Evolutionary conservation across 2,797 vertebrate genomes (phyloP).

Genomic region (Gymnothorax javanicus): DNA sequence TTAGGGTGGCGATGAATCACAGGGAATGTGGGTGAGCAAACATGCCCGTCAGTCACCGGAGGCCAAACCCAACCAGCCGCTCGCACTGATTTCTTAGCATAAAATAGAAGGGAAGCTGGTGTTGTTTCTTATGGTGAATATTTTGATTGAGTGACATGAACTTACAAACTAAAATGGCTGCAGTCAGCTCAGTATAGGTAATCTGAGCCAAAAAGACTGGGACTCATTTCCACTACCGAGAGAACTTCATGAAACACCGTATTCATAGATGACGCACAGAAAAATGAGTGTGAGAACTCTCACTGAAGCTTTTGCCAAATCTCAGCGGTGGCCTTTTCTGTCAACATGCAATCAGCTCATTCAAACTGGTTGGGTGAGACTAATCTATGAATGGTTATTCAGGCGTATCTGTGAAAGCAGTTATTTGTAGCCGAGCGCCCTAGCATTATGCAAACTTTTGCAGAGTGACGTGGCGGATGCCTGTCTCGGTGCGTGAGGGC

Average conservation of each 20-base stretch:
- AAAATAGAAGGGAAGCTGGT: not conserved
- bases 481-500: not conserved
- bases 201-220: not conserved
- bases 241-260: not conserved
- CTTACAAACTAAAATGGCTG: not conserved
- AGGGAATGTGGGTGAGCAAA: too few relatives aligned
- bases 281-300: not conserved
- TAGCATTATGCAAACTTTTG: not conserved
- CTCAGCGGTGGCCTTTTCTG: not conserved
- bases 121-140: not conserved
- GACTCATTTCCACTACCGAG: not conserved
- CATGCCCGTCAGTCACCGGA: not conserved
- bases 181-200: not conserved
- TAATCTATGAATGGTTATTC: not conserved
- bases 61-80: not conserved
- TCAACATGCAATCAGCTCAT: not conserved
- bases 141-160: not conserved
- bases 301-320: not conserved
- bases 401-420: not conserved
- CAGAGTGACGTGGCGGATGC: not conserved
- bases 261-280: not conserved
- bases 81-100: not conserved
- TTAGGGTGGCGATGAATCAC: too few relatives aligned
- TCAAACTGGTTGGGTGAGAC: not conserved
- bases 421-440: not conserved